These are phyloP conservation scores for Myotis planiceps DNA, from an alignment of 2,797 vertebrate species.

Conservation along the genomic window DNA sequence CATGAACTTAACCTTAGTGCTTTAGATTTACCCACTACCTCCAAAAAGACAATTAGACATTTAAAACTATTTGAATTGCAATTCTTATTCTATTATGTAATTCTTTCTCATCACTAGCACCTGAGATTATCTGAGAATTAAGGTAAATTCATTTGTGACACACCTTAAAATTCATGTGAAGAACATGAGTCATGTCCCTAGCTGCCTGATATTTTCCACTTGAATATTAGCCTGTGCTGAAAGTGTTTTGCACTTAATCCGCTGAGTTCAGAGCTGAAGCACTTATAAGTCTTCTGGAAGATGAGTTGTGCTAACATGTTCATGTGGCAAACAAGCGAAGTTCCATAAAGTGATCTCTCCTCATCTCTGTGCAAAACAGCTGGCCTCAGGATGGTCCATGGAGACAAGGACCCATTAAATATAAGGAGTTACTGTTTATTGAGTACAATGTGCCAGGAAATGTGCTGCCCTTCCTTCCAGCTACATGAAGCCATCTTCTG, in stretches of 20 bases:
- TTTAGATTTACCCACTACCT: not conserved
- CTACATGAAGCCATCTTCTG: not conserved
- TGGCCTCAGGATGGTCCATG: not conserved
- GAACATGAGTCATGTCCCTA: not conserved
- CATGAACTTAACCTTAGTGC: not conserved
- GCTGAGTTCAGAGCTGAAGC: not conserved
- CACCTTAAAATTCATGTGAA: not conserved
- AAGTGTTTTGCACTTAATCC: not conserved
- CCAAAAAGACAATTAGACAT: not conserved
- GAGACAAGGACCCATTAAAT: not conserved
- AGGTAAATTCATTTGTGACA: not conserved
- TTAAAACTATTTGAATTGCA: not conserved
- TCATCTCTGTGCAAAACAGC: not conserved
- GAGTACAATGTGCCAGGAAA: not conserved
- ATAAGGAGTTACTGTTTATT: not conserved
- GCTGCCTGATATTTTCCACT: not conserved
- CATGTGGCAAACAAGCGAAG: not conserved
- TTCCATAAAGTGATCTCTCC: not conserved
- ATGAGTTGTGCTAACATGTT: not conserved
- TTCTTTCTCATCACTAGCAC: not conserved
- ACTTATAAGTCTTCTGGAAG: not conserved
- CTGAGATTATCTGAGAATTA: not conserved
- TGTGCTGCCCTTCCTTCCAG: not conserved
- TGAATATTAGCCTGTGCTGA: not conserved
- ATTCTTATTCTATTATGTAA: not conserved